Evolutionary conservation across 92 coral and sea anemone species (phyloP), one percentile per base, ranked within the genome.

Genomic region (Zoanthus sociatus): DNA sequence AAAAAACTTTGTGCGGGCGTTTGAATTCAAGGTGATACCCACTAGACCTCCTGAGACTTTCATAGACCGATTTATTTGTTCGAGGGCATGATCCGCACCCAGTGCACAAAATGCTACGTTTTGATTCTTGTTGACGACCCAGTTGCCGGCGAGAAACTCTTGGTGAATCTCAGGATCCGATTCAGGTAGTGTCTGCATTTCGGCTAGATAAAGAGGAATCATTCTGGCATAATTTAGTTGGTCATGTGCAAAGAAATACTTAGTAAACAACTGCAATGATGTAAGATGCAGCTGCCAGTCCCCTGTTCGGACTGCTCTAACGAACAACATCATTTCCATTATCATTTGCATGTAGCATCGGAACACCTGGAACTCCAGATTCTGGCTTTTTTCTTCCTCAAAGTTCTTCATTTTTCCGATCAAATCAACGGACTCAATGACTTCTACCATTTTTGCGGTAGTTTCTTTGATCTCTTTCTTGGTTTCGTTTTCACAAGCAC

Each of bases 241-340:
- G 91, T 88, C 91, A 66, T 89, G 92, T 5, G 90, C 87, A 45
- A 89, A 89, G 51, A 47, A 47, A 8, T 47, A 47, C 51, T 47
- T 47, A 4, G 51, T 47, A 78, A 90, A 90, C 86, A 86, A 12
- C 68, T 90, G 50, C 84, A 90, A 58, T 16, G 91, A 73, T 67
- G 89, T 63, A 31, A 83, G 87, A 88, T 88, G 91, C 75, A 91
- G 89, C 64, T 78, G 78, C 89, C 94, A 91, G 94, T 91, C 8
- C 51, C 51, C 51, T 3, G 51, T 47, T 78, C 78, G 89, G 78
- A 91, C 91, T 18, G 94, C 91, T 76, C 83, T 67, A 17, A 87
- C 31, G 91, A 91, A 91, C n/a, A n/a, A n/a, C n/a, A n/a, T n/a
- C n/a, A n/a, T n/a, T n/a, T n/a, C n/a, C n/a, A n/a, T n/a, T n/a